A percentile compares a stretch with the other conserved stretches of the same genome.
These are phyloP conservation scores for Lepisosteus oculatus DNA, from an alignment of 2,113 vertebrate species.

Conservation along the genomic window DNA sequence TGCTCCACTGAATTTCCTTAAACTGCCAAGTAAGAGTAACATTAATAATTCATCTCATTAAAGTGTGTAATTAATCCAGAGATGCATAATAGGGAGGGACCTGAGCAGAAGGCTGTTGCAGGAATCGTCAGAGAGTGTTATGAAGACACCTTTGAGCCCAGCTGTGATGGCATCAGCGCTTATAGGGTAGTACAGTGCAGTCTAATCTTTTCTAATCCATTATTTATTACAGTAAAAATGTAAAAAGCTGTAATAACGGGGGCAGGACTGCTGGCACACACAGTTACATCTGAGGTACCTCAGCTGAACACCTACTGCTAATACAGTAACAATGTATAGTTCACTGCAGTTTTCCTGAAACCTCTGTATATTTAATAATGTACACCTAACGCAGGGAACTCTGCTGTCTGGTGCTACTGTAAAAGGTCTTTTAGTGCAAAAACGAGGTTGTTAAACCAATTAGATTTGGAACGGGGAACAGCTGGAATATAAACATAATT, in stretches of 20 bases:
- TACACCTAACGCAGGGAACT: too few relatives aligned
- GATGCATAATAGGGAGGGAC: conserved; percentile 65
- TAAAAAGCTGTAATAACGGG: conserved; percentile 18
- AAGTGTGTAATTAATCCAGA: conserved; percentile 98
- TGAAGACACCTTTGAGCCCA: conserved; percentile 31
- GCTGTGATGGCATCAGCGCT: conserved; percentile 44
- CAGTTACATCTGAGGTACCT: conserved; percentile 35
- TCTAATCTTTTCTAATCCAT: conserved; percentile 56
- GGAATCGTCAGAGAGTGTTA: conserved; percentile 4
- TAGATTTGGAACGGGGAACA: too few relatives aligned
- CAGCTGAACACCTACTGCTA: conserved; percentile 41
- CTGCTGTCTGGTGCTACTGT: too few relatives aligned
- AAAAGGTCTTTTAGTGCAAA: too few relatives aligned
- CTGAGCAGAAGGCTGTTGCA: conserved; percentile 32
- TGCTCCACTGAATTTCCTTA: conserved; percentile 88
- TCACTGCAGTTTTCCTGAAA: too few relatives aligned
- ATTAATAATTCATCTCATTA: conserved; percentile 99
- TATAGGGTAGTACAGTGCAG: conserved; percentile 36
- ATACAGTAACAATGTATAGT: conserved; percentile 29
- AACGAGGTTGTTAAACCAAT: too few relatives aligned
- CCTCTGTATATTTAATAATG: too few relatives aligned
- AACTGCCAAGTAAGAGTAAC: conserved; percentile 97
- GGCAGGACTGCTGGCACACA: conserved; percentile 35
- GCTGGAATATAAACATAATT: too few relatives aligned
- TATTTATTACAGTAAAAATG: conserved; percentile 57